Conservation (phyloP, 2,113 vertebrate species). For the Platanista minor region DNA sequence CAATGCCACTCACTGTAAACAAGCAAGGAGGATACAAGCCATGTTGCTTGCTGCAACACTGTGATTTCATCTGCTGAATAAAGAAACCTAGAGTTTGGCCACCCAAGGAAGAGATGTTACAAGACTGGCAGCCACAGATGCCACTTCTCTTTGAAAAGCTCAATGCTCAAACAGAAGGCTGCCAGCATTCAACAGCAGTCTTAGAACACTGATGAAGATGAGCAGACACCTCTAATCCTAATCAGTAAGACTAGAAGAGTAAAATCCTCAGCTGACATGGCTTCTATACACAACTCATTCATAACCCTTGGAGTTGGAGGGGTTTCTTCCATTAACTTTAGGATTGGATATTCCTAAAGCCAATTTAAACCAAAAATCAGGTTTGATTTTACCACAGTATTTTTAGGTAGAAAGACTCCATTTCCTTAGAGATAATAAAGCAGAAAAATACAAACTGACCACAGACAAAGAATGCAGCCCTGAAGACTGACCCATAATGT, state of each 20-base stretch:
- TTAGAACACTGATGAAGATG: neutral
- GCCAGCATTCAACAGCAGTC: neutral
- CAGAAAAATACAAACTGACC: neutral
- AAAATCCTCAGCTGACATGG: neutral
- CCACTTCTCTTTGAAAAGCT: neutral
- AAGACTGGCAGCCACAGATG: neutral
- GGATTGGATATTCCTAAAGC: constrained; percentile 6
- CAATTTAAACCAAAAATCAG: constrained; percentile 2
- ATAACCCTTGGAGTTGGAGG: neutral
- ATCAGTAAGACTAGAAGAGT: neutral
- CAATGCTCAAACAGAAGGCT: neutral
- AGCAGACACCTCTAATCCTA: neutral
- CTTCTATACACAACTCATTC: neutral
- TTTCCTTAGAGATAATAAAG: neutral
- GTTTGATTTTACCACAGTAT: neutral
- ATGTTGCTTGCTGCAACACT: neutral
- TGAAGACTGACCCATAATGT: neutral
- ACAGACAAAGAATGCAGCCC: neutral
- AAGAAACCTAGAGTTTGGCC: neutral
- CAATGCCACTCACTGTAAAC: neutral
- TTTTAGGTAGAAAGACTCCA: neutral
- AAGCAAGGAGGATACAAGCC: neutral
- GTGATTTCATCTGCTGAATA: neutral
- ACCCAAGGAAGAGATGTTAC: neutral
- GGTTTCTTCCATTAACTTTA: constrained; percentile 17